Evolutionary conservation across 2,888 invertebrate genomes (phyloP).

Genomic region (Lochmaea crataegi): DNA sequence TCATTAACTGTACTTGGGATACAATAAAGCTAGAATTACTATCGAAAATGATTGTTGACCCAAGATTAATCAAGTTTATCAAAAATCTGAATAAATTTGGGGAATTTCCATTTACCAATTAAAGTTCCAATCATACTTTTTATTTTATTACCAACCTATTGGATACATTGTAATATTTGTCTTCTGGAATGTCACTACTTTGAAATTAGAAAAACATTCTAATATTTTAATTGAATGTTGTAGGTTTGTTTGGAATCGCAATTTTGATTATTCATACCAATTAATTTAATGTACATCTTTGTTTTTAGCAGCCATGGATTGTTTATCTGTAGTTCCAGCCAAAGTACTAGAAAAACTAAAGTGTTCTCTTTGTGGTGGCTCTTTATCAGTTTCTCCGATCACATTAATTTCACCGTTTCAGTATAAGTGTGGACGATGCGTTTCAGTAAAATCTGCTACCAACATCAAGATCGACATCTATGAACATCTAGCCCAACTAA

Average conservation of each 20-base stretch:
- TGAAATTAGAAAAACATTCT: not conserved
- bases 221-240: not conserved
- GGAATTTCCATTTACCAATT: no score
- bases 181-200: no score
- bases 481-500: constrained; percentile 43
- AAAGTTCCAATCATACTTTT: no score
- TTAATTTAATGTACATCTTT: not conserved
- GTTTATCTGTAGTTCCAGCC: constrained; percentile 39
- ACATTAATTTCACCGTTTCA: constrained; percentile 42
- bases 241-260: not conserved
- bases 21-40: no score
- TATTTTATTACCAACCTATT: no score
- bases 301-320: constrained; percentile 33
- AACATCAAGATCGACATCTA: constrained; percentile 39
- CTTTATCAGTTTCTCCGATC: constrained; percentile 41
- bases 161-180: no score
- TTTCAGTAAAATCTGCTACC: constrained; percentile 40
- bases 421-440: constrained; percentile 45
- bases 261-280: not conserved
- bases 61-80: no score
- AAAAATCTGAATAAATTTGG: no score
- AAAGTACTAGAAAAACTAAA: constrained; percentile 37
- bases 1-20: no score
- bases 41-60: no score
- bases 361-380: constrained; percentile 42